phyloP scores from a whole-genome alignment of 1,140 invertebrate genomes.

The Drosophila orena region DNA sequence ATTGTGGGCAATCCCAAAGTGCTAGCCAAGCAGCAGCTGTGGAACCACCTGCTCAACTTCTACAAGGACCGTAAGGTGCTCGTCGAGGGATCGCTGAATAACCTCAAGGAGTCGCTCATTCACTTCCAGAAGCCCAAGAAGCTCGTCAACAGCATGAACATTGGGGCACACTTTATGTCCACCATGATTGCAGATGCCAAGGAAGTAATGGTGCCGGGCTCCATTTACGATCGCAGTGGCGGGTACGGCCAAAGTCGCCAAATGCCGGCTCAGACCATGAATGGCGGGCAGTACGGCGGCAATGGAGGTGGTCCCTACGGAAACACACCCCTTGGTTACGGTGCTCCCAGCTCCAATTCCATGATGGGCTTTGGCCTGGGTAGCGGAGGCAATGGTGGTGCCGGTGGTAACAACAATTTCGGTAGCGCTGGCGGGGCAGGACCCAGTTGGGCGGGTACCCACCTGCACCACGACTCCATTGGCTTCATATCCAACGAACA shows the following conservation, averaged over 20 bases:
- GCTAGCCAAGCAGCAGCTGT: conserved; percentile 98
- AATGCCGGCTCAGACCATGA: conserved; percentile 52
- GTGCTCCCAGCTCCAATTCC: conserved; percentile 59
- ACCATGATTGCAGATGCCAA: conserved; percentile 97
- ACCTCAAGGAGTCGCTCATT: conserved; percentile 98
- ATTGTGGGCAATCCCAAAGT: conserved; percentile 99
- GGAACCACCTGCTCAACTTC: conserved; percentile 99
- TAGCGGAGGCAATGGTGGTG: conserved; percentile 45
- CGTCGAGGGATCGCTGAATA: conserved; percentile 98
- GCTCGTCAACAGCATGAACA: conserved; percentile 96
- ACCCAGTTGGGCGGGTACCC: conserved; percentile 43
- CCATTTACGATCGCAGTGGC: conserved; percentile 89
- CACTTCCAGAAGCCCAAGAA: conserved; percentile 99
- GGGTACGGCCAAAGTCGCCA: conserved; percentile 84
- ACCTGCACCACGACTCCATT: conserved; percentile 94
- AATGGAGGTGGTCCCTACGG: conserved; percentile 12
- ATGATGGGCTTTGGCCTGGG: conserved; percentile 54
- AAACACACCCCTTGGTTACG: conserved; percentile 8
- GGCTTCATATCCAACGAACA: conserved; percentile 96
- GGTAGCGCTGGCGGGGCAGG: conserved; percentile 1
- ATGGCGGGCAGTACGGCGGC: conserved; percentile 23
- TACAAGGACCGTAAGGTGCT: conserved; percentile 99
- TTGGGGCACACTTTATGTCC: conserved; percentile 98
- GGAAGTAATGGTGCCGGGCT: conserved; percentile 94
- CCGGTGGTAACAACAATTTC: conserved; percentile 34